Evolutionary conservation across 2,888 invertebrate species (phyloP).

Genomic region (Cephus spinipes): DNA sequence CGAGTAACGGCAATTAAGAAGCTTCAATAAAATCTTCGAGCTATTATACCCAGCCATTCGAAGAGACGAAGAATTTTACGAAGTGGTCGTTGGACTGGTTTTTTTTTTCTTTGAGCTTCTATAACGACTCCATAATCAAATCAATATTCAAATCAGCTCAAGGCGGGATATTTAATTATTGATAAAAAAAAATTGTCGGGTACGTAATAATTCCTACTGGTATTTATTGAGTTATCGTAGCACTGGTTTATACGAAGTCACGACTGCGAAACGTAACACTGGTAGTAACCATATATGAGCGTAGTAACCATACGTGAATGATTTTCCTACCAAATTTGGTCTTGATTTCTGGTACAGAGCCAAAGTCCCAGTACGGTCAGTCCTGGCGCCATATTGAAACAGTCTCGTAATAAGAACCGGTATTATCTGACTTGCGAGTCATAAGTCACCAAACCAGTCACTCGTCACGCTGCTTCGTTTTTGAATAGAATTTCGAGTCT

Average conservation of each 20-base stretch:
- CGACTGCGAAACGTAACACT: not conserved
- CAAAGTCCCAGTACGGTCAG: not conserved
- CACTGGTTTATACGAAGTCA: not conserved
- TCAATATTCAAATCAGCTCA: not conserved
- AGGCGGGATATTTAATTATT: not conserved
- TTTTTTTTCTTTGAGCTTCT: not conserved
- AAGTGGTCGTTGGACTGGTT: not conserved
- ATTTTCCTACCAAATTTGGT: constrained; percentile 7
- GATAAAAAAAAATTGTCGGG: not conserved
- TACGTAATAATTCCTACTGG: not conserved
- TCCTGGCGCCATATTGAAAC: constrained; percentile 2
- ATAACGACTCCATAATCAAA: not conserved
- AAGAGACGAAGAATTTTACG: not conserved
- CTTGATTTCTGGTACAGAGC: not conserved
- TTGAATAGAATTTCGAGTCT: not conserved
- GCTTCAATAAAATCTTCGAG: constrained; percentile 30
- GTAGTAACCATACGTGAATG: not conserved
- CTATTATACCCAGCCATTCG: constrained; percentile 20
- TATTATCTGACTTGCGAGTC: constrained; percentile 3
- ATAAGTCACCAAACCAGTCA: constrained; percentile 5
- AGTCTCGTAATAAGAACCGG: constrained; percentile 7
- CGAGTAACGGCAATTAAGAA: constrained; percentile 38
- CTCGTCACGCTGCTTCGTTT: constrained; percentile 1
- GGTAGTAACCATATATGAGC: not conserved
- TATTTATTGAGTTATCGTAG: not conserved